These are phyloP conservation scores for Sericinus montela DNA, from an alignment of 2,888 invertebrate genomes.

Conservation along the genomic window DNA sequence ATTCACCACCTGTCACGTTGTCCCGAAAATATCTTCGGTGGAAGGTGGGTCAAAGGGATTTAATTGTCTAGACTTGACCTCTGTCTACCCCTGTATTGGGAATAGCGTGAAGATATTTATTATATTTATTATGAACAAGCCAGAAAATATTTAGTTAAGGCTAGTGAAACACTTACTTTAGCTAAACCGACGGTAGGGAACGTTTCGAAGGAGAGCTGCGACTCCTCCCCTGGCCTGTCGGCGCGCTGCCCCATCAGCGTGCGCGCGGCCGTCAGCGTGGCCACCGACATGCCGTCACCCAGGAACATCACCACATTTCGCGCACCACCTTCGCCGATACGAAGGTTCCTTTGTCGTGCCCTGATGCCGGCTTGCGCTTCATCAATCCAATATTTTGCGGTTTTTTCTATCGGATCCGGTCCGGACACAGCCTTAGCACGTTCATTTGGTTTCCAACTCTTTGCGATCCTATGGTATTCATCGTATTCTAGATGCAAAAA, in stretches of 20 bases:
- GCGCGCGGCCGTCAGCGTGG: constrained; percentile 83
- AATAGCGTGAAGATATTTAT: too few species aligned
- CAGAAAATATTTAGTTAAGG: too few species aligned
- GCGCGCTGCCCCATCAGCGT: constrained; percentile 81
- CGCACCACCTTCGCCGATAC: constrained; percentile 30
- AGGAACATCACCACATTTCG: constrained; percentile 84
- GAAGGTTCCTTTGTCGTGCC: constrained; percentile 44
- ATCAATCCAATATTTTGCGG: constrained; percentile 60
- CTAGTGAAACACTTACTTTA: constrained; percentile 80
- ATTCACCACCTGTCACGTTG: too few species aligned
- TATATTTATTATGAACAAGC: too few species aligned
- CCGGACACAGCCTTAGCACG: constrained; percentile 16
- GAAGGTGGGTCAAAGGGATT: too few species aligned
- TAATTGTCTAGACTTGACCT: too few species aligned
- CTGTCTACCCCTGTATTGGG: too few species aligned
- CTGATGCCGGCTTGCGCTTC: constrained; percentile 61
- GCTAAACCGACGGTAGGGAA: constrained; percentile 82
- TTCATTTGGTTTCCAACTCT: neutral
- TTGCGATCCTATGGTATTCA: constrained; percentile 5
- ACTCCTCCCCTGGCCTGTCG: constrained; percentile 78
- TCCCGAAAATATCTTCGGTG: too few species aligned
- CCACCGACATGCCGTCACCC: constrained; percentile 87
- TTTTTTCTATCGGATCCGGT: constrained; percentile 24
- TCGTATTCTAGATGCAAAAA: constrained; percentile 1
- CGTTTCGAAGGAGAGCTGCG: constrained; percentile 78